Base-by-base conservation (phyloP, 2,888 invertebrate species). In the Euclidia mi region DNA sequence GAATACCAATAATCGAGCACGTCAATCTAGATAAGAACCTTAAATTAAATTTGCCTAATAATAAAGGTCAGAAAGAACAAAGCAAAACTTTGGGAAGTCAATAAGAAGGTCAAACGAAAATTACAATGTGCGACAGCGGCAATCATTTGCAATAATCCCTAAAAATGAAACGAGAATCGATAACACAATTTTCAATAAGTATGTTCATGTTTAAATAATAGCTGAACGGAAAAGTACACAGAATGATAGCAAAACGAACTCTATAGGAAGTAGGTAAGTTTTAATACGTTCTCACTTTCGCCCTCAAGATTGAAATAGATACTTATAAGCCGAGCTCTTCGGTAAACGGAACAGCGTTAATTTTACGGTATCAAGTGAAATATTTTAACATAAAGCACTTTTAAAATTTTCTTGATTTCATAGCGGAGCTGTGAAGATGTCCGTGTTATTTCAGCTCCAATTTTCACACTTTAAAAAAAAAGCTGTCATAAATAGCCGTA, bases 91-190 rank as follows among this genome's bases (percentile, higher is more conserved):
- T 2, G 17, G 3, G 18, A 18, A 18, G 37, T 1, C 18, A 18
- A 17, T 17, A 10, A 7, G 15, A 37, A 37, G 4, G 20, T 6
- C 15, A 18, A 37, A 2, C 37, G 1, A 37, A 37, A 37, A 10
- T 18, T 15, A 17, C 2, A 37, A 3, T 34, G 2, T 14, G 34
- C 34, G 37, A 37, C 18, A 37, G 18, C 17, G 35, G 35, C 35
- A 20, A 40, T 40, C 40, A 40, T 20, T 40, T 40, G 40, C 20
- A 11, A 40, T 40, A 40, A 40, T 40, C 40, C 20, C n/a, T 20
- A 20, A 40, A 40, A 40, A 20, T 20, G 40, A 40, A 40, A 40
- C 10, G 20, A 20, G 40, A 40, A 40, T n/a, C 20, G 11, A 40
- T 40, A 12, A 10, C n/a, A n/a, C 7, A 40, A 6, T 20, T 40